A percentile compares a stretch with the other conserved stretches of the same genome.
Evolutionary conservation across 2,888 invertebrate species (phyloP).

Genomic region (Phymatocera aterrima): DNA sequence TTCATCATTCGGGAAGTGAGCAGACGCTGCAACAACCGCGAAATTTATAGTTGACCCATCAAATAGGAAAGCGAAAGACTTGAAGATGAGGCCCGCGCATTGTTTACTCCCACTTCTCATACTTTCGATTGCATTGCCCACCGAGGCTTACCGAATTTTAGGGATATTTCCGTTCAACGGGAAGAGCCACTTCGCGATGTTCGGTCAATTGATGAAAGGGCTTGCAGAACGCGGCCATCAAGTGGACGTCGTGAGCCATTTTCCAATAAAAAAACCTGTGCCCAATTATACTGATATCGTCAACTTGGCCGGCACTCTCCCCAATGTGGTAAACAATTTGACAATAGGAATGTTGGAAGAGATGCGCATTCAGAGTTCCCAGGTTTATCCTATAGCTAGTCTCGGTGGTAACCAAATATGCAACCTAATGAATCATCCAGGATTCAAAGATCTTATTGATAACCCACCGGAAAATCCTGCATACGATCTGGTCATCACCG

Average conservation of each 20-base stretch:
- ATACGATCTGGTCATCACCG: conserved; percentile 42
- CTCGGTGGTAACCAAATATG: conserved; percentile 48
- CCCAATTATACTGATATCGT: background rate
- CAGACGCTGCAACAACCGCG: too few species aligned
- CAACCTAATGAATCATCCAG: conserved; percentile 53
- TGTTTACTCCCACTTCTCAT: background rate
- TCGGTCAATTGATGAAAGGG: conserved; percentile 70
- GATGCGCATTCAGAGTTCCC: background rate
- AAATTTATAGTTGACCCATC: too few species aligned
- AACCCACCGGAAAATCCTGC: conserved; percentile 9
- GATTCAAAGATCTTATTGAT: conserved; percentile 55
- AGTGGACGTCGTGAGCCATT: conserved; percentile 64
- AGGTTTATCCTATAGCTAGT: background rate
- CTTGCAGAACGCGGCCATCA: conserved; percentile 73
- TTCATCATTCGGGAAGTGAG: too few species aligned
- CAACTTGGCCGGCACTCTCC: background rate
- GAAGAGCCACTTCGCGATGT: conserved; percentile 75
- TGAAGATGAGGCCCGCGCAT: background rate
- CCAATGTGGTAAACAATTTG: background rate
- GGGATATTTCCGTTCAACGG: conserved; percentile 74
- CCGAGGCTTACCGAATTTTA: conserved; percentile 71
- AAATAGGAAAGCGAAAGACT: background rate
- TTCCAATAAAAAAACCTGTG: conserved; percentile 20
- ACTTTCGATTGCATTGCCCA: conserved; percentile 45
- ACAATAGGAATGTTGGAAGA: background rate